Conservation (phyloP, 2,113 vertebrate genomes). For the Salminus brasiliensis region DNA sequence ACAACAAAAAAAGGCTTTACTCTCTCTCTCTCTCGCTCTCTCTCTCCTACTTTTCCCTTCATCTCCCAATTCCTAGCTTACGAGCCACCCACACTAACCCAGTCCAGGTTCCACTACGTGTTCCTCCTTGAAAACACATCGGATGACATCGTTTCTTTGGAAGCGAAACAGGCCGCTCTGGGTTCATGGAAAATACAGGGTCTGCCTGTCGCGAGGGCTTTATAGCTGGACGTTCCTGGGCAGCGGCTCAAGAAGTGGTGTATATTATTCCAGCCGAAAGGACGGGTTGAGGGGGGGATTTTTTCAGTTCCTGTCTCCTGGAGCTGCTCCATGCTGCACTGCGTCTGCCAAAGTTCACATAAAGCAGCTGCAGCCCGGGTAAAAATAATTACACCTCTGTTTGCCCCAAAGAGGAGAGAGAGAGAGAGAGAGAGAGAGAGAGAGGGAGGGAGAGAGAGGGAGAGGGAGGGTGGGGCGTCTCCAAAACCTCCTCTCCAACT, state of each 20-base stretch:
- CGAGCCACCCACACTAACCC: constrained; percentile 26
- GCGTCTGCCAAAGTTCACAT: constrained; percentile 50
- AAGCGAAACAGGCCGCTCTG: constrained; percentile 29
- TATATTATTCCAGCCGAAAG: constrained; percentile 50
- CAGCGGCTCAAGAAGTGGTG: constrained; percentile 43
- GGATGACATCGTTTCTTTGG: constrained; percentile 51
- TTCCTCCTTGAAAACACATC: constrained; percentile 57
- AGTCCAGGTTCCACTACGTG: constrained; percentile 53
- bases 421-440: constrained; percentile 12
- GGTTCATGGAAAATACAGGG: constrained; percentile 58
- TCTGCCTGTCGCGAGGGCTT: constrained; percentile 47
- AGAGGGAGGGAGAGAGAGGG: neutral
- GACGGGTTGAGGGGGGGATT: constrained; percentile 26
- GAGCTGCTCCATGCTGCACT: constrained; percentile 34
- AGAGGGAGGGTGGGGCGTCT: constrained; percentile 17
- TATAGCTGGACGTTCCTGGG: constrained; percentile 49
- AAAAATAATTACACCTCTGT: constrained; percentile 60
- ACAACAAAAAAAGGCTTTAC: neutral
- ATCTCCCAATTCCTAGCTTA: constrained; percentile 11
- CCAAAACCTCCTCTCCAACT: constrained; percentile 13
- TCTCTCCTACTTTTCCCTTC: neutral
- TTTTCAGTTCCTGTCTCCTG: constrained; percentile 57
- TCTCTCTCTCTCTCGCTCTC: constrained; percentile 10
- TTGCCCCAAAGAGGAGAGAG: constrained; percentile 35
- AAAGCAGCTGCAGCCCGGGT: constrained; percentile 55